A percentile compares a stretch with the other conserved stretches of the same genome.
Evolutionary conservation across 2,888 invertebrate genomes (phyloP).

Genomic region (Sphaeridia pumilis): DNA sequence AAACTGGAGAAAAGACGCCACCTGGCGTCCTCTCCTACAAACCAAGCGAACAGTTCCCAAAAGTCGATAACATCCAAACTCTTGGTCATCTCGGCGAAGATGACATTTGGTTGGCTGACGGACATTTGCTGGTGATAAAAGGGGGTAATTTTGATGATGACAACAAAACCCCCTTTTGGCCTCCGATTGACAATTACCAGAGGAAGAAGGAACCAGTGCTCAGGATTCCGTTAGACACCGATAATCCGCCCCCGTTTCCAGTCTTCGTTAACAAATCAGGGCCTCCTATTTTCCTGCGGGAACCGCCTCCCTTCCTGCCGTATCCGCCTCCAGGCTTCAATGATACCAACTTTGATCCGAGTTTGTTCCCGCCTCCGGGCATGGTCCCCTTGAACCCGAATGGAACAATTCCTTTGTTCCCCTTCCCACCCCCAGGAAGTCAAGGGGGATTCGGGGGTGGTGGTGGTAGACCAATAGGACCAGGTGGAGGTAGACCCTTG

Average conservation of each 20-base stretch:
- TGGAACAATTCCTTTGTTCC: constrained; percentile 32
- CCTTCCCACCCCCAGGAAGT: constrained; percentile 19
- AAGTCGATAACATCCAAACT: constrained; percentile 59
- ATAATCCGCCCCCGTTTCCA: constrained; percentile 83
- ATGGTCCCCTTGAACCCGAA: constrained; percentile 32
- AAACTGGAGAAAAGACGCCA: constrained; percentile 51
- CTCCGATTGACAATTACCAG: constrained; percentile 70
- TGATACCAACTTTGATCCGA: constrained; percentile 32
- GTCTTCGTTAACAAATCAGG: constrained; percentile 75
- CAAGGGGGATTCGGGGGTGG: constrained; percentile 10
- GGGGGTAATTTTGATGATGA: constrained; percentile 50
- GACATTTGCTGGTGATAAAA: constrained; percentile 68
- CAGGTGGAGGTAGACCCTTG: constrained; percentile 11
- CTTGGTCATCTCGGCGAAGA: constrained; percentile 70
- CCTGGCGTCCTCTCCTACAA: constrained; percentile 74
- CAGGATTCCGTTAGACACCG: constrained; percentile 64
- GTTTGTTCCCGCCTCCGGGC: constrained; percentile 33
- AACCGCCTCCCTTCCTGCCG: constrained; percentile 53
- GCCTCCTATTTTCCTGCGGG: constrained; percentile 71
- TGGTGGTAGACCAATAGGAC: background rate
- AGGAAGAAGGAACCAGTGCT: constrained; percentile 59
- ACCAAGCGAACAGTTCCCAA: constrained; percentile 65
- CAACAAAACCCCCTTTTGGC: constrained; percentile 51
- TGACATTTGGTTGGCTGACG: constrained; percentile 82
- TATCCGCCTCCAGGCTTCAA: constrained; percentile 45